Conservation (phyloP, 1,140 invertebrate species). For the Stegodyphus dumicola region DNA sequence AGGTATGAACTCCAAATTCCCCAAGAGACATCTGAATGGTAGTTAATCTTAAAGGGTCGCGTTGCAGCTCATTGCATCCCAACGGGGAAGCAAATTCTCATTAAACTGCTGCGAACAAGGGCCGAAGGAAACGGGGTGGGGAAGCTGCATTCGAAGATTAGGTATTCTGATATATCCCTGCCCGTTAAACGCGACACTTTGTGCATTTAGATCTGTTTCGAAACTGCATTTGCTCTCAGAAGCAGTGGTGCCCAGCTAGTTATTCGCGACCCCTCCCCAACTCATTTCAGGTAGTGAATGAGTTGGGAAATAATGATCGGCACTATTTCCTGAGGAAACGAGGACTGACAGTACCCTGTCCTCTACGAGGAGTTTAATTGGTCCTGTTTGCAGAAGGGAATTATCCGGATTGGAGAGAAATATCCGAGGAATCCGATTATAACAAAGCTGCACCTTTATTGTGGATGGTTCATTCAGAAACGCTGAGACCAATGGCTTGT, state of each 20-base stretch:
- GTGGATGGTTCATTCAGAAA: not conserved
- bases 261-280: not conserved
- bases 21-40: not conserved
- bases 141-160: not conserved
- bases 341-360: constrained; percentile 1
- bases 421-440: constrained; percentile 10
- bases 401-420: constrained; percentile 5
- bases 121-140: not conserved
- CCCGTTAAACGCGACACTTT: constrained; percentile 28
- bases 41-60: constrained; percentile 22
- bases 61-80: not conserved
- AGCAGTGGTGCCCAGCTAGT: too few relatives aligned
- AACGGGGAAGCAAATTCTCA: not conserved
- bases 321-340: constrained; percentile 9
- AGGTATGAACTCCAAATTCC: not conserved
- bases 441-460: not conserved
- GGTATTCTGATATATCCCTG: constrained; percentile 9
- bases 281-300: not conserved
- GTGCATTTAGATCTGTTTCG: constrained; percentile 3
- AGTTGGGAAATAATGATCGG: constrained; percentile 11
- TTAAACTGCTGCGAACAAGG: not conserved
- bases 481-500: not conserved
- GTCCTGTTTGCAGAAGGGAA: constrained; percentile 22
- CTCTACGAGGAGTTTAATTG: constrained; percentile 17
- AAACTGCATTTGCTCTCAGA: not conserved